Conservation (phyloP, 2,797 vertebrate genomes). For the Malurus leucopterus region DNA sequence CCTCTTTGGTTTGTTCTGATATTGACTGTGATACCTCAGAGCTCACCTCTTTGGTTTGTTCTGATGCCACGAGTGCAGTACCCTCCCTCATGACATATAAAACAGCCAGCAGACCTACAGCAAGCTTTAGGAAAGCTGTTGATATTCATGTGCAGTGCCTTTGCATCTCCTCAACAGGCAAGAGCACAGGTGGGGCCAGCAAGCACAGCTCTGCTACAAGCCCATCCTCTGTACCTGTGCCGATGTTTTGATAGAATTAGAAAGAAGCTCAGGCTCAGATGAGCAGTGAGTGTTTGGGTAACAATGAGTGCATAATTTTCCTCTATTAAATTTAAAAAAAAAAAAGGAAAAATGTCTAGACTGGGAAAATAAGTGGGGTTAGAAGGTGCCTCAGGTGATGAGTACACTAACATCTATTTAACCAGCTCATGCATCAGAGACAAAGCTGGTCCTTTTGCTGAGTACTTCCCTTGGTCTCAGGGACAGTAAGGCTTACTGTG, state of each 20-base stretch:
- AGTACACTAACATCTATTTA: not conserved
- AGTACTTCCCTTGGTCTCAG: too few relatives aligned
- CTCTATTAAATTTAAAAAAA: too few relatives aligned
- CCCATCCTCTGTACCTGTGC: not conserved
- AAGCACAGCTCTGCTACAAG: not conserved
- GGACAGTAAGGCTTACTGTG: not conserved
- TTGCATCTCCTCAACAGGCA: not conserved
- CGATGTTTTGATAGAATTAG: not conserved
- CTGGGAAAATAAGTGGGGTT: not conserved
- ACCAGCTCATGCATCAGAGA: not conserved
- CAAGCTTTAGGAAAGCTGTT: too few relatives aligned
- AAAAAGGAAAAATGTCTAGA: not conserved
- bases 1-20: not conserved
- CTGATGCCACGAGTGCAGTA: not conserved
- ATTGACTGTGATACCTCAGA: not conserved
- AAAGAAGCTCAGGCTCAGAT: not conserved
- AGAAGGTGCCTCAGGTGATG: not conserved
- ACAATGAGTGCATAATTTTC: not conserved
- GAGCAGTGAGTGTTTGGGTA: not conserved
- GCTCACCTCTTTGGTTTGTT: not conserved
- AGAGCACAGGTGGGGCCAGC: not conserved
- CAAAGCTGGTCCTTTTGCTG: not conserved
- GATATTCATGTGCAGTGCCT: not conserved
- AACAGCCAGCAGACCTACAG: too few relatives aligned
- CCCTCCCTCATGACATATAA: too few relatives aligned